Percentiles rank a stretch among this genome's conserved stretches.
Conservation (phyloP, 2,888 invertebrate species). For the Andrena praecox region DNA sequence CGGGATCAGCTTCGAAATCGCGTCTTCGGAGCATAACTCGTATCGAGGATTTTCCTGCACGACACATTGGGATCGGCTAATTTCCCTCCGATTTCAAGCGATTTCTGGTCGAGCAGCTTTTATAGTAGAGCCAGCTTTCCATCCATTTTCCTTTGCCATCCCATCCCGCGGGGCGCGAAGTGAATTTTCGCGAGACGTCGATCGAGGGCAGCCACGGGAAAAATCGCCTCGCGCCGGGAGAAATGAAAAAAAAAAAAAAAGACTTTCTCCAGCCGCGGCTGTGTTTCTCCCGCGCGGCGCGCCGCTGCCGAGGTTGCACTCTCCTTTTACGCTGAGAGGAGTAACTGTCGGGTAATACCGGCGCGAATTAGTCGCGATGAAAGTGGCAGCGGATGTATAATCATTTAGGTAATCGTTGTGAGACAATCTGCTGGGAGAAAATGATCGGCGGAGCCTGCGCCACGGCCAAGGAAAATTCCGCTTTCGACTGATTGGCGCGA, state of each 20-base stretch:
- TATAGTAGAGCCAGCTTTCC: no score
- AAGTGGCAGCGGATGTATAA: constrained; percentile 74
- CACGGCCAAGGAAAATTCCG: constrained; percentile 74
- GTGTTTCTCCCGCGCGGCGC: constrained; percentile 26
- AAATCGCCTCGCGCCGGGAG: constrained; percentile 27
- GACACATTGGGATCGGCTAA: no score
- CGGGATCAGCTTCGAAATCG: not conserved
- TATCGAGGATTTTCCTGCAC: no score
- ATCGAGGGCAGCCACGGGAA: constrained; percentile 12
- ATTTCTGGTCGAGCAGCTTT: no score
- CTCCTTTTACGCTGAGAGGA: constrained; percentile 58
- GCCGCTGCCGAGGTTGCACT: constrained; percentile 29
- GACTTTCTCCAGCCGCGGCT: constrained; percentile 51
- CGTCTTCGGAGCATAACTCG: not conserved
- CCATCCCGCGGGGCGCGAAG: not conserved
- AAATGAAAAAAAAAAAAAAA: constrained; percentile 43
- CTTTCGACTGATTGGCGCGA: constrained; percentile 61
- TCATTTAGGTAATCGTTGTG: constrained; percentile 78
- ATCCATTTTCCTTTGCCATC: no score
- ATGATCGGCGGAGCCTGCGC: constrained; percentile 60
- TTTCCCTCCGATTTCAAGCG: no score
- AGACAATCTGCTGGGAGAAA: constrained; percentile 75
- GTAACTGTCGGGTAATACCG: constrained; percentile 64
- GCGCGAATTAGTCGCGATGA: constrained; percentile 73
- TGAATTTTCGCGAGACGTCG: not conserved